Evolutionary conservation across 2,888 invertebrate genomes (phyloP).

Genomic region (Acrobasis repandana): DNA sequence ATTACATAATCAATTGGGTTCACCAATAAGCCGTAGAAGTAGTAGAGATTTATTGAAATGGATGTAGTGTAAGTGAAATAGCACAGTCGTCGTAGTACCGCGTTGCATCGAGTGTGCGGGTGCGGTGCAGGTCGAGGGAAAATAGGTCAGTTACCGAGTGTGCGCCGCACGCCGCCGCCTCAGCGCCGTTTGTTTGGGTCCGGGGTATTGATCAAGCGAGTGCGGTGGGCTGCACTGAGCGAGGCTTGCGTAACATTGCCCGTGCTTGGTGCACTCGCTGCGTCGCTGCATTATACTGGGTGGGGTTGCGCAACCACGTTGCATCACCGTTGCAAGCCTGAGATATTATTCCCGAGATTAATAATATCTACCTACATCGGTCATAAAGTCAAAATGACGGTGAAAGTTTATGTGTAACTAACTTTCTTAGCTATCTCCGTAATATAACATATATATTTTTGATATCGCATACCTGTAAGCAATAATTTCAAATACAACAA

Average conservation of each 20-base stretch:
- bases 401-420: background rate
- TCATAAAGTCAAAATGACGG: background rate
- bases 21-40: background rate
- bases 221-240: constrained; percentile 60
- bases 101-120: constrained; percentile 31
- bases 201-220: constrained; percentile 67
- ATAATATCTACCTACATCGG: background rate
- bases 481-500: too few species aligned
- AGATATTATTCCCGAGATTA: background rate
- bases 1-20: background rate
- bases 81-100: background rate
- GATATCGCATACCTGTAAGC: too few species aligned
- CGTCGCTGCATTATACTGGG: constrained; percentile 39
- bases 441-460: too few species aligned
- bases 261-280: constrained; percentile 42
- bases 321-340: constrained; percentile 12
- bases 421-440: background rate
- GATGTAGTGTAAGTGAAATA: background rate
- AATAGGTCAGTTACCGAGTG: constrained; percentile 73
- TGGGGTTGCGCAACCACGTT: constrained; percentile 28
- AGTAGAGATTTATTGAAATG: background rate
- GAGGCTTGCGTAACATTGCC: constrained; percentile 37
- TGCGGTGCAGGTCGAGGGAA: constrained; percentile 40
- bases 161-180: constrained; percentile 41
- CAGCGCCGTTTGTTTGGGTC: constrained; percentile 77